Evolutionary conservation across 1,140 invertebrate species (phyloP).

Genomic region (Lordiphosa stackelbergi): DNA sequence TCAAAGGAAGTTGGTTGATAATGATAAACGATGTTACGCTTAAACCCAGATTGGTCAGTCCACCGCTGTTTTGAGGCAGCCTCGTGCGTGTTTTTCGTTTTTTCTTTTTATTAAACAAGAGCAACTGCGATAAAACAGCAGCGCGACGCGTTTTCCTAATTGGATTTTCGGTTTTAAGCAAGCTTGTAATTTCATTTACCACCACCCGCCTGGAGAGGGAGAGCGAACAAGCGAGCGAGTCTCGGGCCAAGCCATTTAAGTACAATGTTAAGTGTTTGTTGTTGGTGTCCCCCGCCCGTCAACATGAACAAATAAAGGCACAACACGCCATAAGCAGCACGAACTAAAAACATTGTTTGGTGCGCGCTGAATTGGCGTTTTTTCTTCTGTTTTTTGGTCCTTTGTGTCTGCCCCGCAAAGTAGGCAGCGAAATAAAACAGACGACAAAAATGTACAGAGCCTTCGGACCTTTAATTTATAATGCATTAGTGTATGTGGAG

Average conservation of each 20-base stretch:
- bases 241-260: constrained; percentile 60
- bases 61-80: too few relatives aligned
- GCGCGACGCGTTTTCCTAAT: constrained; percentile 58
- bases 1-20: not conserved
- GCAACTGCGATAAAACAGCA: constrained; percentile 45
- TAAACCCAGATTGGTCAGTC: too few relatives aligned
- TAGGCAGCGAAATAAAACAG: constrained; percentile 39
- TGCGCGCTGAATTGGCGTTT: constrained; percentile 61
- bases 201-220: constrained; percentile 21
- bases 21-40: too few relatives aligned
- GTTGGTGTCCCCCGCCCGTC: constrained; percentile 12
- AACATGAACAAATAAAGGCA: constrained; percentile 9
- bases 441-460: constrained; percentile 35
- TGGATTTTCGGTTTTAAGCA: constrained; percentile 74
- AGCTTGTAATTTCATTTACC: constrained; percentile 71
- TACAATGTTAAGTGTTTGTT: constrained; percentile 59
- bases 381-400: constrained; percentile 21
- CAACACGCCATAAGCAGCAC: constrained; percentile 61
- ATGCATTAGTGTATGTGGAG: constrained; percentile 12
- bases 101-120: not conserved
- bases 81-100: constrained; percentile 12
- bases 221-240: not conserved
- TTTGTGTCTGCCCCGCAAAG: constrained; percentile 17
- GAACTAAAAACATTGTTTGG: constrained; percentile 47
- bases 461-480: constrained; percentile 45